These are phyloP conservation scores for Lemur catta DNA, from an alignment of 2,797 vertebrate genomes.

Conservation along the genomic window DNA sequence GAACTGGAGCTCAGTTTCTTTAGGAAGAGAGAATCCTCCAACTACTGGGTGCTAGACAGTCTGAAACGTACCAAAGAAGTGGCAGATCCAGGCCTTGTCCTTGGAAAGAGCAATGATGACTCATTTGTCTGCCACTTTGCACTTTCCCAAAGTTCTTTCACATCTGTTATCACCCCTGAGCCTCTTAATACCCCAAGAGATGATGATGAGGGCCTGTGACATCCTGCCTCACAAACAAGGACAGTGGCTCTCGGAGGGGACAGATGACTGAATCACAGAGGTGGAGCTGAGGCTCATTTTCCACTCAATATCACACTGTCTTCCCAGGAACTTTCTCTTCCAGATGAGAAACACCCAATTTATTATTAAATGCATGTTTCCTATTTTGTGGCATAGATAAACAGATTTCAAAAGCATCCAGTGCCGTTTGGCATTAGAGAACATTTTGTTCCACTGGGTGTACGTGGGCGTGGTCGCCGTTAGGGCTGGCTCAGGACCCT, in stretches of 20 bases:
- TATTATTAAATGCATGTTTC: background rate
- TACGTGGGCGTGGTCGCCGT: accelerated
- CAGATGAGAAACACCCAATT: background rate
- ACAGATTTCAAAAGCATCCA: background rate
- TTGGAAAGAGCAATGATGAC: accelerated
- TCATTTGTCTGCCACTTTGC: background rate
- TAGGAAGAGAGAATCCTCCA: background rate
- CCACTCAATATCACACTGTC: background rate
- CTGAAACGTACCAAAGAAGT: background rate
- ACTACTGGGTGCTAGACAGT: background rate
- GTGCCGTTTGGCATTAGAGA: background rate
- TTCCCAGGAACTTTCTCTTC: background rate
- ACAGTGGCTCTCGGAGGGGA: background rate
- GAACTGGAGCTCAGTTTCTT: background rate
- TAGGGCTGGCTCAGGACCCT: background rate
- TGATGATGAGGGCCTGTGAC: accelerated
- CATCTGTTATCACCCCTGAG: background rate
- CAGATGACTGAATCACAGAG: background rate
- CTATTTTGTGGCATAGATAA: background rate
- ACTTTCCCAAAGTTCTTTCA: background rate
- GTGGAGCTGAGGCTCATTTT: background rate
- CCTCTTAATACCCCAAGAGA: background rate
- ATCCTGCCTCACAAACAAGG: background rate
- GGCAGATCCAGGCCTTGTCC: background rate
- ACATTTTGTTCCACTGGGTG: background rate